These are phyloP conservation scores for Lutjanus campechanus DNA, from an alignment of 2,797 vertebrate genomes.

Conservation along the genomic window DNA sequence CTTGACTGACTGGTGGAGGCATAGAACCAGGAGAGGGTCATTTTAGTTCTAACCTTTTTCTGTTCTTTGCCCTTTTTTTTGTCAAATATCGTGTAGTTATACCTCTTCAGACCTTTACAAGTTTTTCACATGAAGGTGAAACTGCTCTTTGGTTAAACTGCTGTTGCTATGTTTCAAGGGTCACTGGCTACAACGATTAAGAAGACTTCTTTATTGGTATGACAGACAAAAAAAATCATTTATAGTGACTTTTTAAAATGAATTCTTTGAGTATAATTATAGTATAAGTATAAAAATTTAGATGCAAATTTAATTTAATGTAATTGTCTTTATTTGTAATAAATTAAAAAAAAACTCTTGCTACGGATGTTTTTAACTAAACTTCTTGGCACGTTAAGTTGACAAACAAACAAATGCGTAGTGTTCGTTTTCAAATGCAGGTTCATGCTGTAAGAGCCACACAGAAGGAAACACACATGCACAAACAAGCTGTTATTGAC, in stretches of 20 bases:
- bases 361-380: not conserved
- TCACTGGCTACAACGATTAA: too few relatives aligned
- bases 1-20: too few relatives aligned
- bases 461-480: not conserved
- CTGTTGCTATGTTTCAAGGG: too few relatives aligned
- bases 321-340: not conserved
- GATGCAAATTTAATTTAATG: not conserved
- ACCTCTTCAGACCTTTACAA: not conserved
- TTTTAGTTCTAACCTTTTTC: not conserved
- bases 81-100: not conserved
- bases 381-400: not conserved
- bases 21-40: too few relatives aligned
- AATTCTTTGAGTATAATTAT: too few relatives aligned
- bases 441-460: not conserved
- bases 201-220: too few relatives aligned
- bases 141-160: not conserved
- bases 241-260: too few relatives aligned
- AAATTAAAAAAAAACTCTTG: too few relatives aligned
- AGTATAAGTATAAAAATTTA: not conserved
- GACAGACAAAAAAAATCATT: too few relatives aligned
- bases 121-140: not conserved
- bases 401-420: not conserved
- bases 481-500: slow-evolving; percentile 39
- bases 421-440: not conserved
- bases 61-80: not conserved